Conservation (phyloP, 1,140 invertebrate genomes). For the Brachionus koreanus region DNA sequence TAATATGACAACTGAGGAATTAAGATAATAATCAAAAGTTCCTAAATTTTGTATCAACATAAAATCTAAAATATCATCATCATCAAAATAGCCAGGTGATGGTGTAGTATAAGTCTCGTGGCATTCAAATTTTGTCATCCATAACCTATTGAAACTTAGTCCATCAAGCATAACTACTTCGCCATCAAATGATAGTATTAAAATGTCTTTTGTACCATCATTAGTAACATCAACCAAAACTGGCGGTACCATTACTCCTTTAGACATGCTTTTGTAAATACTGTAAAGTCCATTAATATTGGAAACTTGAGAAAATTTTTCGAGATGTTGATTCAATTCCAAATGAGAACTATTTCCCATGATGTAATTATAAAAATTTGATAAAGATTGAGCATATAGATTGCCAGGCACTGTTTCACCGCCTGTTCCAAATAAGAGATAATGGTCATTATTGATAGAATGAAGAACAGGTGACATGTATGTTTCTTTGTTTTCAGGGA, state of each 20-base stretch:
- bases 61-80: slow-evolving; percentile 52
- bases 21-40: neutral
- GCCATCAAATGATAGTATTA: slow-evolving; percentile 52
- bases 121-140: slow-evolving; percentile 46
- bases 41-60: slow-evolving; percentile 52
- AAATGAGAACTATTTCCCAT: neutral
- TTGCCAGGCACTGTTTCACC: slow-evolving; percentile 53
- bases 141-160: slow-evolving; percentile 48
- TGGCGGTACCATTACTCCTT: slow-evolving; percentile 54
- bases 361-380: neutral
- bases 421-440: slow-evolving; percentile 52
- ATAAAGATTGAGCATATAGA: neutral
- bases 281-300: neutral
- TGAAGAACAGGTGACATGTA: slow-evolving; percentile 54
- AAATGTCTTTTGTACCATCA: slow-evolving; percentile 51
- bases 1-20: neutral
- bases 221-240: slow-evolving; percentile 50
- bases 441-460: slow-evolving; percentile 46
- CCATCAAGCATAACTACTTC: slow-evolving; percentile 50
- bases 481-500: slow-evolving; percentile 51
- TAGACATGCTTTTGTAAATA: slow-evolving; percentile 18
- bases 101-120: slow-evolving; percentile 49
- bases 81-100: slow-evolving; percentile 55
- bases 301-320: neutral
- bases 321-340: neutral